Evolutionary conservation across 2,888 invertebrate genomes (phyloP).

Genomic region (Oeneis ivallda): DNA sequence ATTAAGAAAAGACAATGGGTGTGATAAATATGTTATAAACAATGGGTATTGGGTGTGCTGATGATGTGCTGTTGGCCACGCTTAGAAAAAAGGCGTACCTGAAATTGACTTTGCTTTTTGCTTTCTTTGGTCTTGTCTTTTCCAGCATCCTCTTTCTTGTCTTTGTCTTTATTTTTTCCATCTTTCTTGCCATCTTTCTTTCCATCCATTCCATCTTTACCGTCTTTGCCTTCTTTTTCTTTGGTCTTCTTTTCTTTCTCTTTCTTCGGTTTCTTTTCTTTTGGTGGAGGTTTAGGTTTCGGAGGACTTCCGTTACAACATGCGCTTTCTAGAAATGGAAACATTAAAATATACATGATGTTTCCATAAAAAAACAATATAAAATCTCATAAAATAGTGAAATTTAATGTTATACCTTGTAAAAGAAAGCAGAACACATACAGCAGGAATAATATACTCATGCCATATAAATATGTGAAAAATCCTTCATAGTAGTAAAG

Average conservation of each 20-base stretch:
- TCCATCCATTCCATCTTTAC: slow-evolving; percentile 79
- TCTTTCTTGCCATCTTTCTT: slow-evolving; percentile 82
- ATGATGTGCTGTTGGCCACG: slow-evolving; percentile 42
- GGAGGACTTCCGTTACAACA: slow-evolving; percentile 90
- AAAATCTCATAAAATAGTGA: background rate
- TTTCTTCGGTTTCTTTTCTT: slow-evolving; percentile 87
- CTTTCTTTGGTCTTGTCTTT: slow-evolving; percentile 83
- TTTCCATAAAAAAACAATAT: too few relatives aligned
- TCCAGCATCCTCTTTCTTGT: slow-evolving; percentile 82
- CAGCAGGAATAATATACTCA: slow-evolving; percentile 94
- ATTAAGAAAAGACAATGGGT: slow-evolving; percentile 64
- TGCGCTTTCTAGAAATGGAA: slow-evolving; percentile 84
- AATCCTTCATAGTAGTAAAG: slow-evolving; percentile 97
- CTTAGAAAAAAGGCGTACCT: slow-evolving; percentile 70
- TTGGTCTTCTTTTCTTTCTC: slow-evolving; percentile 84
- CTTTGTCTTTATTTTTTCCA: slow-evolving; percentile 81
- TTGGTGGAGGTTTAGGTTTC: slow-evolving; percentile 84
- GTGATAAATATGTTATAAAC: slow-evolving; percentile 54
- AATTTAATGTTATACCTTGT: slow-evolving; percentile 81
- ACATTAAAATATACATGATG: background rate
- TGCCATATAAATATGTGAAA: slow-evolving; percentile 96
- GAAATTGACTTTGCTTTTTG: slow-evolving; percentile 85
- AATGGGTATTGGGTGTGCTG: slow-evolving; percentile 76
- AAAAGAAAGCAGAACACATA: slow-evolving; percentile 97
- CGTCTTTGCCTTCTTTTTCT: slow-evolving; percentile 86